Evolutionary conservation across 2,888 invertebrate species (phyloP).

Genomic region (Epinotia nisella): DNA sequence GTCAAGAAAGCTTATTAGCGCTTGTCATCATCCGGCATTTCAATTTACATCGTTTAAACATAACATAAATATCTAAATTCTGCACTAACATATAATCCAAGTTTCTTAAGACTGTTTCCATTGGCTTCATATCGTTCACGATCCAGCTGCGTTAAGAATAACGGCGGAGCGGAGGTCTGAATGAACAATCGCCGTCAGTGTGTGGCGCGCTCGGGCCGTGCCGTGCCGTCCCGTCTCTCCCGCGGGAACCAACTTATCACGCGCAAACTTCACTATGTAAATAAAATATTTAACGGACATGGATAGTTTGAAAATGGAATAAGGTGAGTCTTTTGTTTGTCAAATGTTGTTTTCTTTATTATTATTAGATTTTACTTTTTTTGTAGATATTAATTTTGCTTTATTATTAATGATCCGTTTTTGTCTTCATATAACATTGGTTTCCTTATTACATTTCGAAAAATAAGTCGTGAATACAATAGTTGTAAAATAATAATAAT

Average conservation of each 20-base stretch:
- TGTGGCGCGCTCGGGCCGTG: slow-evolving; percentile 67
- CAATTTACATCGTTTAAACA: too few species aligned
- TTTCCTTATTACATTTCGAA: too few species aligned
- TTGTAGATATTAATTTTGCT: neutral
- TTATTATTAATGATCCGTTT: neutral
- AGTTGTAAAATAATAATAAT: too few species aligned
- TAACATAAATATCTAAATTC: neutral
- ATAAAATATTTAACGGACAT: slow-evolving; percentile 25
- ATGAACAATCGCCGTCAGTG: slow-evolving; percentile 76
- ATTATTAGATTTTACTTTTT: neutral
- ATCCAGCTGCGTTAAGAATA: slow-evolving; percentile 82
- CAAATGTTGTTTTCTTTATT: neutral
- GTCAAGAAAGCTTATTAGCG: too few species aligned
- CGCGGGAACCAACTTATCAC: slow-evolving; percentile 54
- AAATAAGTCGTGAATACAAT: too few species aligned
- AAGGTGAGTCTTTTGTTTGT: slow-evolving; percentile 30
- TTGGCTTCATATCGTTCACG: slow-evolving; percentile 66
- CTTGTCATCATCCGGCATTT: too few species aligned
- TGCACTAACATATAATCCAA: slow-evolving; percentile 8
- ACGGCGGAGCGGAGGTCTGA: slow-evolving; percentile 74
- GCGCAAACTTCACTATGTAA: slow-evolving; percentile 61
- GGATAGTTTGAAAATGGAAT: slow-evolving; percentile 33
- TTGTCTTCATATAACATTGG: too few species aligned
- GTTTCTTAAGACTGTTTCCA: slow-evolving; percentile 28
- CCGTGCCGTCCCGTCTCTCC: slow-evolving; percentile 53